phyloP scores from a whole-genome alignment of 2,797 vertebrate species.

The Lepus oiostolus region DNA sequence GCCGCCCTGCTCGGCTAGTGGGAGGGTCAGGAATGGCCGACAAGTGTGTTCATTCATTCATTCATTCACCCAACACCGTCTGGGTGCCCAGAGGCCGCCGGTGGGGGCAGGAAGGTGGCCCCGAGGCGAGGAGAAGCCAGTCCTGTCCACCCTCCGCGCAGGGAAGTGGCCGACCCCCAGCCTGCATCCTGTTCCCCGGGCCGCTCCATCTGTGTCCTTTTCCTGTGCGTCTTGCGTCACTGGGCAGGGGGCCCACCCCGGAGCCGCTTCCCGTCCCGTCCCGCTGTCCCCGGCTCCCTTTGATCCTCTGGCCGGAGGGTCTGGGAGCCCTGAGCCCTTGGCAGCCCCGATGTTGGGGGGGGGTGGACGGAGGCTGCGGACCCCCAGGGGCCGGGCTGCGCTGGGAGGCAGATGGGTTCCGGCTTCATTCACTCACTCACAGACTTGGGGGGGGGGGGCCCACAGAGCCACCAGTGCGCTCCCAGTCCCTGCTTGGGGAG shows the following conservation, averaged over 20 bases:
- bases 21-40: not conserved
- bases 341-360: not conserved
- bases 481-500: not conserved
- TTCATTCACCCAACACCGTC: not conserved
- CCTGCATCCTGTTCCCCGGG: not conserved
- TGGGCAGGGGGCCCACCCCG: not conserved
- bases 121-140: not conserved
- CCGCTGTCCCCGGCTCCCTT: constrained; percentile 39
- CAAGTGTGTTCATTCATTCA: not conserved
- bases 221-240: constrained; percentile 38
- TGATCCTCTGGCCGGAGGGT: constrained; percentile 11
- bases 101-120: not conserved
- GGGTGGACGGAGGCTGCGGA: not conserved
- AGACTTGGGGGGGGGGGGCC: not conserved
- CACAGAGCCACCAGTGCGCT: not conserved
- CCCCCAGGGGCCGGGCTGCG: not conserved
- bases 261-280: not conserved
- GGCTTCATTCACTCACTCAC: not conserved
- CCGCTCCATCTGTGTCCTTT: constrained; percentile 60
- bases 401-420: not conserved
- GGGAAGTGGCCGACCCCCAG: not conserved
- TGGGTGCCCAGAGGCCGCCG: not conserved
- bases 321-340: not conserved
- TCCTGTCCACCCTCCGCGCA: not conserved
- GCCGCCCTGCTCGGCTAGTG: not conserved